Percentiles rank a stretch among this genome's conserved stretches.
Conservation (phyloP, 2,797 vertebrate genomes). For the Yasuhikotakia modesta region DNA sequence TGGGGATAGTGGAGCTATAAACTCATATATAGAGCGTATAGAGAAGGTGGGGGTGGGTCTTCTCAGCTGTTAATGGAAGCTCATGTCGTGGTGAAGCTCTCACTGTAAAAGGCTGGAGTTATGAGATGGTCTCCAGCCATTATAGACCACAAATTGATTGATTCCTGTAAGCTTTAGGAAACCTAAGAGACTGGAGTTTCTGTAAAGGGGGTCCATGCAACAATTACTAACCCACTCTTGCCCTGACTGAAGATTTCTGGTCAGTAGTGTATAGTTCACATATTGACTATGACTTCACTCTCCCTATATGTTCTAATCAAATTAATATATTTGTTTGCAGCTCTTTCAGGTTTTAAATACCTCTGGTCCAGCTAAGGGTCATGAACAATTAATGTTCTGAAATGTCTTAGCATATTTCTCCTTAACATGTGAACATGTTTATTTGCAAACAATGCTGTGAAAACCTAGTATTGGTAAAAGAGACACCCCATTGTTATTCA, state of each 20-base stretch:
- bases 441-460: constrained; percentile 64
- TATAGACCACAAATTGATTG: constrained; percentile 22
- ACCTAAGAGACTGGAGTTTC: constrained; percentile 12
- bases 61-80: constrained; percentile 41
- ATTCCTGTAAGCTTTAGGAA: constrained; percentile 38
- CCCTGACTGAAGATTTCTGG: neutral
- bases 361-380: neutral
- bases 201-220: constrained; percentile 13
- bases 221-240: neutral
- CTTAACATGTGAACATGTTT: constrained; percentile 72
- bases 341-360: neutral
- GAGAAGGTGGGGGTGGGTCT: neutral
- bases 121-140: constrained; percentile 28
- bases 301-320: neutral
- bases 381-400: too few species aligned
- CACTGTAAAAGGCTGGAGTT: neutral
- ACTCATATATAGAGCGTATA: constrained; percentile 35
- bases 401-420: constrained; percentile 49
- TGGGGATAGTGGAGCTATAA: constrained; percentile 34
- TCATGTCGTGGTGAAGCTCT: constrained; percentile 20
- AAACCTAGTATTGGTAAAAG: constrained; percentile 46
- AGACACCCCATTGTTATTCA: constrained; percentile 54
- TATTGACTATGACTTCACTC: neutral
- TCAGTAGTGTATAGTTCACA: constrained; percentile 11
- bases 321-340: neutral